Evolutionary conservation across 1,140 invertebrate species (phyloP).

Genomic region (Polypedilum pembai): DNA sequence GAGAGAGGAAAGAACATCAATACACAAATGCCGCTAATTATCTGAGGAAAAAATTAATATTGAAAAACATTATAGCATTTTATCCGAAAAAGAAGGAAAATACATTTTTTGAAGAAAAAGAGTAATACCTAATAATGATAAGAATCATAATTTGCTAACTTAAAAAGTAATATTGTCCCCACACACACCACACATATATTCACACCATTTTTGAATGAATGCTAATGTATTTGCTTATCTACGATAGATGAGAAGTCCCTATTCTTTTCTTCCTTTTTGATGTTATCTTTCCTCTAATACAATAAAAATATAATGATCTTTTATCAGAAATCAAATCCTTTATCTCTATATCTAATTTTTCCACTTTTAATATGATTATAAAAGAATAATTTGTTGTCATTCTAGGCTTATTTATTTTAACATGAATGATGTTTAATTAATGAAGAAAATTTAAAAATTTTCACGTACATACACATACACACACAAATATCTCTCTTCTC

Average conservation of each 20-base stretch:
- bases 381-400: neutral
- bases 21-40: no score
- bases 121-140: neutral
- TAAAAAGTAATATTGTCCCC: neutral
- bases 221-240: neutral
- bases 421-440: neutral
- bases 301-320: no score
- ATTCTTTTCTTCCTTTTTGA: neutral
- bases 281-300: neutral
- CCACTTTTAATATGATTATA: no score
- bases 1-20: no score
- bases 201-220: neutral
- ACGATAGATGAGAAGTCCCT: neutral
- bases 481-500: neutral
- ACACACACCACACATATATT: neutral
- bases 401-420: neutral
- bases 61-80: no score
- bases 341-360: neutral
- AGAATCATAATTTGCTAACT: slow-evolving; percentile 30
- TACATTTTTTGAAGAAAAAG: no score
- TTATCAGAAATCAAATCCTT: neutral
- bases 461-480: neutral
- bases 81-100: no score
- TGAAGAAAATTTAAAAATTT: neutral
- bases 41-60: no score